Conservation (phyloP, 2,113 vertebrate genomes). For the Colistium nudipinnis region DNA sequence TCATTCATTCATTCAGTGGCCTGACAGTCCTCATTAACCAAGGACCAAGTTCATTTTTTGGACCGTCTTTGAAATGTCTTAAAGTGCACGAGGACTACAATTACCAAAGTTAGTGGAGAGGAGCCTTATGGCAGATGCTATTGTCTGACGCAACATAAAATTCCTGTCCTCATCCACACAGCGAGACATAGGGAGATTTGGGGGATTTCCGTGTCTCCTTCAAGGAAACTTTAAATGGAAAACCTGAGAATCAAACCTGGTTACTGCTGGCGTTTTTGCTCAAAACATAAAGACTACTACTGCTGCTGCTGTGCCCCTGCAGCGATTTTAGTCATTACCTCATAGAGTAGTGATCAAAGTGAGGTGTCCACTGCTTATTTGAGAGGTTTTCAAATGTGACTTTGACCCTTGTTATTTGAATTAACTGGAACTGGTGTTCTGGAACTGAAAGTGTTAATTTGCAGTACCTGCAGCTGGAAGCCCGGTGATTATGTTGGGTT, state of each 20-base stretch:
- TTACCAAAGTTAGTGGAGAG: constrained; percentile 28
- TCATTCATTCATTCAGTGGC: too few species aligned
- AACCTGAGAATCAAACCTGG: not conserved
- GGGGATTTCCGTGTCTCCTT: constrained; percentile 14
- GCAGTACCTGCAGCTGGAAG: constrained; percentile 91
- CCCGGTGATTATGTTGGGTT: constrained; percentile 90
- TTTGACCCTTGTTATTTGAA: not conserved
- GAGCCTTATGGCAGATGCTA: constrained; percentile 51
- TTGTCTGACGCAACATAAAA: constrained; percentile 24
- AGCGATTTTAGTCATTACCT: not conserved
- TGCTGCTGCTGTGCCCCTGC: not conserved
- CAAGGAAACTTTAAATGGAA: constrained; percentile 39
- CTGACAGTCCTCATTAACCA: not conserved
- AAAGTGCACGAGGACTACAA: constrained; percentile 21
- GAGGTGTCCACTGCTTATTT: too few species aligned
- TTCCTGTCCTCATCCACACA: not conserved
- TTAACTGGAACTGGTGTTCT: not conserved
- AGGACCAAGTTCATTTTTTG: constrained; percentile 12
- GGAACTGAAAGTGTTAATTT: not conserved
- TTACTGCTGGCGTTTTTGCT: not conserved
- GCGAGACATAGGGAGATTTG: not conserved
- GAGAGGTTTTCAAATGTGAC: not conserved
- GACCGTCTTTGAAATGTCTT: constrained; percentile 6
- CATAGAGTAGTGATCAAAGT: not conserved
- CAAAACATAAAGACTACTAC: not conserved